Conservation (phyloP, 2,113 vertebrate species). For the Hemicordylus capensis region DNA sequence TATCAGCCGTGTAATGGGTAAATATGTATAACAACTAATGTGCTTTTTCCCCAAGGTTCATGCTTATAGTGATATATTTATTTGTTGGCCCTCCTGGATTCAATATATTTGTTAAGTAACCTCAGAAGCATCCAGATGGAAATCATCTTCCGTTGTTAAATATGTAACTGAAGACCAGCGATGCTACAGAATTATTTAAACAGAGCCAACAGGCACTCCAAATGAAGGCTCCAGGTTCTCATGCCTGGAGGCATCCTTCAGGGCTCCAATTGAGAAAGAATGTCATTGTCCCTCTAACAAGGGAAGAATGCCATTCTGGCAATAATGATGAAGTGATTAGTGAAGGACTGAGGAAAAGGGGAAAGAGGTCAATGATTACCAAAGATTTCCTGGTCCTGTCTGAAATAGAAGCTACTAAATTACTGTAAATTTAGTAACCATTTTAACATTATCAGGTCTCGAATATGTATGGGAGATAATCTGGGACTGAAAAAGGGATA, state of each 20-base stretch:
- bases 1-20: no score
- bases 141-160: neutral
- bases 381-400: neutral
- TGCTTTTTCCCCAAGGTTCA: neutral
- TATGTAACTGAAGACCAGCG: neutral
- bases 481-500: no score
- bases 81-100: neutral
- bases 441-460: no score
- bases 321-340: constrained; percentile 16
- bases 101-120: neutral
- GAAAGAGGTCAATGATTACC: neutral
- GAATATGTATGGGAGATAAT: no score
- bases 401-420: neutral
- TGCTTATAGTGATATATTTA: neutral
- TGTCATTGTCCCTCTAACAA: neutral
- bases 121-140: neutral
- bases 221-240: neutral
- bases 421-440: no score
- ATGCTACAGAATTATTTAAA: neutral
- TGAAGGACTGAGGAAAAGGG: neutral
- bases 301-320: neutral
- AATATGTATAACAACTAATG: neutral
- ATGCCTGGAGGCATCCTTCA: constrained; percentile 11
- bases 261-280: neutral
- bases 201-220: constrained; percentile 5